These are phyloP conservation scores for Crematogaster levior DNA, from an alignment of 2,888 invertebrate species.

Conservation along the genomic window DNA sequence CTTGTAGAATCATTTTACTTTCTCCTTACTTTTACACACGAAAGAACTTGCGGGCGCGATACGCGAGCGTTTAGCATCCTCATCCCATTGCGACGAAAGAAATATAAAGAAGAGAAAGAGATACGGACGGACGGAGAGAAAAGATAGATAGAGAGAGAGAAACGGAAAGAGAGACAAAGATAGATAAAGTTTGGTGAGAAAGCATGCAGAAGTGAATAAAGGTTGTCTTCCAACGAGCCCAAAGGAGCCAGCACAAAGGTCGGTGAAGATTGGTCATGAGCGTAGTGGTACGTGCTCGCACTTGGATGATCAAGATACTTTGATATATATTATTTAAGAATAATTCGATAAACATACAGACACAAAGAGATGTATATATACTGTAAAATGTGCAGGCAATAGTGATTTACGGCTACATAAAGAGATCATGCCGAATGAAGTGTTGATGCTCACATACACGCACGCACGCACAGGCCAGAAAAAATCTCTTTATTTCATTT, in stretches of 20 bases:
- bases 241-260: conserved; percentile 75
- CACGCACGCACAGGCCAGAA: conserved; percentile 72
- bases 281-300: conserved; percentile 75
- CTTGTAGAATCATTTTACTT: conserved; percentile 7
- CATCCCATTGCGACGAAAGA: conserved; percentile 59
- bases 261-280: conserved; percentile 70
- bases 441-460: conserved; percentile 76
- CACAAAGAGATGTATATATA: conserved; percentile 44
- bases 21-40: neutral
- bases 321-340: conserved; percentile 62
- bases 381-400: conserved; percentile 67
- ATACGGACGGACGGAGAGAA: conserved; percentile 55
- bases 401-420: conserved; percentile 63
- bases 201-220: conserved; percentile 74
- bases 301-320: conserved; percentile 68
- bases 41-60: conserved; percentile 3
- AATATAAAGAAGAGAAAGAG: conserved; percentile 71
- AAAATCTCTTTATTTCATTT: conserved; percentile 73
- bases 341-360: conserved; percentile 44
- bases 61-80: conserved; percentile 23
- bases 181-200: conserved; percentile 64
- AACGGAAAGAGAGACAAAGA: conserved; percentile 53
- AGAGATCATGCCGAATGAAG: conserved; percentile 70
- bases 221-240: conserved; percentile 75
- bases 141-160: conserved; percentile 22